Evolutionary conservation across 2,113 vertebrate species (phyloP).

Genomic region (Microcebus griseorufus): DNA sequence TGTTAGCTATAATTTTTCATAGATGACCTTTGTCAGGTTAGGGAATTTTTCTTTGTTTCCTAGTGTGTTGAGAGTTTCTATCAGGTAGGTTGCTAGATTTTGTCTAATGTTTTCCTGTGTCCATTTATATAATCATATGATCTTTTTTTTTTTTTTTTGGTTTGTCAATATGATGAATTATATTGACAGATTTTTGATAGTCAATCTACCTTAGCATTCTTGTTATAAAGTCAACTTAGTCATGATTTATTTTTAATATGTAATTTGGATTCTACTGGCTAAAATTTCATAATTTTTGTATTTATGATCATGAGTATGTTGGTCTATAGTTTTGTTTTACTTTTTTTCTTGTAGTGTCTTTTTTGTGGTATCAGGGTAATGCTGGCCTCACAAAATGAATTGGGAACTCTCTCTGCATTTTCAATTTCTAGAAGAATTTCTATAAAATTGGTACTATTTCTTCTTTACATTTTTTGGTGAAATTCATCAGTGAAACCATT

Average conservation of each 20-base stretch:
- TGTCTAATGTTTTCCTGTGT: background rate
- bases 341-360: background rate
- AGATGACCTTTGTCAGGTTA: background rate
- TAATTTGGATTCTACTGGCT: background rate
- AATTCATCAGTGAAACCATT: background rate
- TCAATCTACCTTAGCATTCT: background rate
- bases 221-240: background rate
- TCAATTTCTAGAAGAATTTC: background rate
- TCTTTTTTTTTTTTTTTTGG: background rate
- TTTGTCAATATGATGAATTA: background rate
- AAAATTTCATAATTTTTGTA: background rate
- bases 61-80: background rate
- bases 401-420: background rate
- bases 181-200: background rate
- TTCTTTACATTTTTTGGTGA: background rate
- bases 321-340: background rate
- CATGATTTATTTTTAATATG: background rate
- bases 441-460: background rate
- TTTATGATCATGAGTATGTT: background rate
- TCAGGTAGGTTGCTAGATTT: background rate
- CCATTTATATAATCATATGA: background rate
- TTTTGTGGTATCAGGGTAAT: background rate
- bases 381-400: background rate
- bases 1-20: background rate
- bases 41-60: background rate